phyloP scores from a whole-genome alignment of 2,113 vertebrate genomes.

The Nesoenas mayeri region DNA sequence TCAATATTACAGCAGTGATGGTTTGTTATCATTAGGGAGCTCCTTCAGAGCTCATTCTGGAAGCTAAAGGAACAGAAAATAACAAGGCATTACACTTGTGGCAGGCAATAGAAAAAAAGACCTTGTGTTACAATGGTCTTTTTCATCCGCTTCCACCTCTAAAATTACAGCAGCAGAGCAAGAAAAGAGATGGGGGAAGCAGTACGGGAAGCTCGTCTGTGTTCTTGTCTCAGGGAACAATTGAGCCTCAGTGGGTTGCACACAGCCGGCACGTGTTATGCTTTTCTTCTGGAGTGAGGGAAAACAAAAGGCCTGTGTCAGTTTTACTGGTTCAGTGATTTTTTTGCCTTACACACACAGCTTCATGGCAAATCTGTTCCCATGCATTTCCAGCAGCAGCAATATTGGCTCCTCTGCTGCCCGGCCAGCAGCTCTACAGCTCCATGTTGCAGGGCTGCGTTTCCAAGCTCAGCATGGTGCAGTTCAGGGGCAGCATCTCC shows the following conservation, averaged over 20 bases:
- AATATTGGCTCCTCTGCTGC: background rate
- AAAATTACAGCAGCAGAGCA: background rate
- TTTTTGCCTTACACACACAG: background rate
- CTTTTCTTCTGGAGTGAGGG: background rate
- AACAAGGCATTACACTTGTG: conserved; percentile 30
- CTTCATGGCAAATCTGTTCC: background rate
- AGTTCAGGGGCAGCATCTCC: conserved; percentile 11
- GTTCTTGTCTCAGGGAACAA: background rate
- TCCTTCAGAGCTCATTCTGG: conserved; percentile 62
- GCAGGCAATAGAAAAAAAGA: conserved; percentile 21
- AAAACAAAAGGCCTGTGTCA: background rate
- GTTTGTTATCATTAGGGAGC: conserved; percentile 74
- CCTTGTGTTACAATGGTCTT: background rate
- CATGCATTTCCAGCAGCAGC: background rate
- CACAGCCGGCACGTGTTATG: background rate
- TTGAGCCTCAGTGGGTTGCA: background rate
- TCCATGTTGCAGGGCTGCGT: background rate
- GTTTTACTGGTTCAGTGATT: background rate
- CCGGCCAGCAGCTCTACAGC: background rate
- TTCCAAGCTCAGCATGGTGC: background rate
- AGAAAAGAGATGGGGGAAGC: background rate
- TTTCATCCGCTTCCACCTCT: conserved; percentile 31
- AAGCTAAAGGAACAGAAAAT: conserved; percentile 60
- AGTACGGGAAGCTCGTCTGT: background rate
- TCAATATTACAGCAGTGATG: conserved; percentile 71